These are phyloP conservation scores for Oscarella lobularis DNA, from an alignment of 37 sponge, comb jelly and placozoan species.

Conservation along the genomic window DNA sequence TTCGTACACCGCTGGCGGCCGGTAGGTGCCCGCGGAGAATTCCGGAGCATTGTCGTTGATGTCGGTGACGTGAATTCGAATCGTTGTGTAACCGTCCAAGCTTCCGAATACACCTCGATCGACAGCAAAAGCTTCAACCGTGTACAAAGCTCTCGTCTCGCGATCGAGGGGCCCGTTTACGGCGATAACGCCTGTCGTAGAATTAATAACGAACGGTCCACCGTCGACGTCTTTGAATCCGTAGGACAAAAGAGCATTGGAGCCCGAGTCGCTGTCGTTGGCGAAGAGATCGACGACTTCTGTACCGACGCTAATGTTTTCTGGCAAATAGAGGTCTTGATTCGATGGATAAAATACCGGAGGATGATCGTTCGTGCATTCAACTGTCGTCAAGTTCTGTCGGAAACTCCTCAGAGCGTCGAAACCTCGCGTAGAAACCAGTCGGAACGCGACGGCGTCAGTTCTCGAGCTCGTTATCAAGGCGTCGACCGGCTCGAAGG, in stretches of 20 bases:
- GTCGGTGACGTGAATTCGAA: neutral
- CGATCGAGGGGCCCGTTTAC: neutral
- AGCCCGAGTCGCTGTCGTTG: neutral
- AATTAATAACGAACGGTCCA: neutral
- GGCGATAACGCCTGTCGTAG: neutral
- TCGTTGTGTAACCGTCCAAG: neutral
- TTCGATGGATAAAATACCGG: neutral
- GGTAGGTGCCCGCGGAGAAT: neutral
- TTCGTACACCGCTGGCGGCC: neutral
- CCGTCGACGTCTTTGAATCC: neutral
- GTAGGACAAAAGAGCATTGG: neutral
- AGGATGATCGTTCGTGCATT: neutral
- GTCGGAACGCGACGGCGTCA: neutral
- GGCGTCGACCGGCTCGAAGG: neutral
- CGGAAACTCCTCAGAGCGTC: neutral
- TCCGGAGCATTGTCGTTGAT: constrained; percentile 1
- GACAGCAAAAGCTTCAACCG: neutral
- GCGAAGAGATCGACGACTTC: neutral
- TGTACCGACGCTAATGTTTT: neutral
- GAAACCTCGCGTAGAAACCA: neutral
- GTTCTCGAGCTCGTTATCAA: neutral
- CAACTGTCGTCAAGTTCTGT: constrained; percentile 3
- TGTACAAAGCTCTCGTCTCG: neutral
- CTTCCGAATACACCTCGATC: neutral
- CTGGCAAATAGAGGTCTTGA: neutral